Evolutionary conservation across 30 jellyfish, hydroid and myxozoan species (phyloP).

Genomic region (Morbakka virulenta): DNA sequence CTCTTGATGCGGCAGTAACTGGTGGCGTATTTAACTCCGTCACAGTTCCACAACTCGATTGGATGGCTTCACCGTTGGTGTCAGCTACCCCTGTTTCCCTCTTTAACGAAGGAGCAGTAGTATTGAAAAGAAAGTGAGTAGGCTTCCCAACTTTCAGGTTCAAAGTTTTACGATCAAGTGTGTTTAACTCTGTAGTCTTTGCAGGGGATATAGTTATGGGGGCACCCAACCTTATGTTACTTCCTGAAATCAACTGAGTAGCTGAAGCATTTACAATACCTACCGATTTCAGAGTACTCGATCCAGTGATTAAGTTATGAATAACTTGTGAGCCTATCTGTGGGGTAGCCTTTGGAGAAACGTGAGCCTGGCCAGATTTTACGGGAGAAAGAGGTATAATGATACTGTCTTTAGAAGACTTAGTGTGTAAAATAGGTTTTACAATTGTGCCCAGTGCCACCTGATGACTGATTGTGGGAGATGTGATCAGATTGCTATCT

Average conservation of each 20-base stretch:
- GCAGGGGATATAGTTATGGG: background rate
- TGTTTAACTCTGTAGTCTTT: background rate
- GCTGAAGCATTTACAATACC: background rate
- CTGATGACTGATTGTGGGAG: background rate
- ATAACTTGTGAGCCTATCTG: too few relatives aligned
- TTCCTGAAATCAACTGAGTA: background rate
- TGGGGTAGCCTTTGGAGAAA: too few relatives aligned
- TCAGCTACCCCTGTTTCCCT: background rate
- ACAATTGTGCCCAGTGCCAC: background rate
- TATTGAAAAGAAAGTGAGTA: too few relatives aligned
- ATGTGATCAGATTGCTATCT: background rate
- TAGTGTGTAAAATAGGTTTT: background rate
- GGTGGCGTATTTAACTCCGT: background rate
- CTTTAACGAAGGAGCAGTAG: background rate
- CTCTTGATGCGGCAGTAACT: background rate
- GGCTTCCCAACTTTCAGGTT: too few relatives aligned
- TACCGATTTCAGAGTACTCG: background rate
- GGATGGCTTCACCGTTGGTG: too few relatives aligned
- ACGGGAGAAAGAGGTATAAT: background rate
- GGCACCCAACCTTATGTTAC: background rate
- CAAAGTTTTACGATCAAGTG: background rate
- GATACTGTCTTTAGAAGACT: background rate
- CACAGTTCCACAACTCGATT: background rate
- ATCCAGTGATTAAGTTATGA: too few relatives aligned
- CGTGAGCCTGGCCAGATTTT: background rate